These are phyloP conservation scores for Babylonia areolata DNA, from an alignment of 1,140 invertebrate genomes.

Conservation along the genomic window DNA sequence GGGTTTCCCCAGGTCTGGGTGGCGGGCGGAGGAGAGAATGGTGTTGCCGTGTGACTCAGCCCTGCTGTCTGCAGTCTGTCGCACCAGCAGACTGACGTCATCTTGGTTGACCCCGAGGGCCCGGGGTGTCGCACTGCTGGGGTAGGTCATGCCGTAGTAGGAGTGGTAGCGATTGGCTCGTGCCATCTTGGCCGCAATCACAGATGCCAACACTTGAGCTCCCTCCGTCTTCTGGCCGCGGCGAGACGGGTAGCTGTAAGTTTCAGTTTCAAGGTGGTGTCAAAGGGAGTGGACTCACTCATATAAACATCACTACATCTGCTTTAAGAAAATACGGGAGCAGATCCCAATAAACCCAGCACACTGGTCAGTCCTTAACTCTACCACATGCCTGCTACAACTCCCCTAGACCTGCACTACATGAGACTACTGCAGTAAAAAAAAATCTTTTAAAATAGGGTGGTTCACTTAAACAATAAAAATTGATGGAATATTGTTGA, in stretches of 20 bases:
- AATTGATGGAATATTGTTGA: too few relatives aligned
- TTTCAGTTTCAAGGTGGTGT: too few relatives aligned
- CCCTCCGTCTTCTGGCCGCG: slow-evolving; percentile 16
- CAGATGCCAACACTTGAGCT: not conserved
- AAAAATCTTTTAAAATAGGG: too few relatives aligned
- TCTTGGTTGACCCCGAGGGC: not conserved
- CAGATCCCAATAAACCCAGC: too few relatives aligned
- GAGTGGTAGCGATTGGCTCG: not conserved
- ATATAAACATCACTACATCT: too few relatives aligned
- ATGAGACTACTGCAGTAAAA: too few relatives aligned
- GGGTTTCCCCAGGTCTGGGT: not conserved
- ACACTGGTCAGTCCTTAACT: too few relatives aligned
- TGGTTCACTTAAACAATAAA: too few relatives aligned
- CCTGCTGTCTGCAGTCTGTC: not conserved
- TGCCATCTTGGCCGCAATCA: not conserved
- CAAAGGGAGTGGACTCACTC: too few relatives aligned
- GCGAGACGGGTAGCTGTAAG: slow-evolving; percentile 12
- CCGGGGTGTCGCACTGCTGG: not conserved
- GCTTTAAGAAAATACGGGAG: too few relatives aligned
- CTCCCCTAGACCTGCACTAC: too few relatives aligned
- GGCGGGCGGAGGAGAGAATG: not conserved
- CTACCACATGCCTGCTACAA: too few relatives aligned
- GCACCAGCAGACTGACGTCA: slow-evolving; percentile 4
- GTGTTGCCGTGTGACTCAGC: not conserved
- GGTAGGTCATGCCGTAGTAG: not conserved